Evolutionary conservation across 2,888 invertebrate genomes (phyloP).

Genomic region (Tuberolachnus salignus): DNA sequence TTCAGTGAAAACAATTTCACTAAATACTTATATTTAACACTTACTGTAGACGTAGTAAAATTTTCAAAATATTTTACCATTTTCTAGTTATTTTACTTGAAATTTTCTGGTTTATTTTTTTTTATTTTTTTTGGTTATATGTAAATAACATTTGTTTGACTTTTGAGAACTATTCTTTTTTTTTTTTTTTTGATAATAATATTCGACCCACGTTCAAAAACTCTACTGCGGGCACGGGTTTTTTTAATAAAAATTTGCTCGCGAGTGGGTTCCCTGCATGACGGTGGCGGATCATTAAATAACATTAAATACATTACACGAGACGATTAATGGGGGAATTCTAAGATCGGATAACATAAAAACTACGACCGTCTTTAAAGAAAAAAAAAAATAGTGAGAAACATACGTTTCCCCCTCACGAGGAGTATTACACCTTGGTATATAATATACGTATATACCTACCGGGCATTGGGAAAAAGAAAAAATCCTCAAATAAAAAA

Average conservation of each 20-base stretch:
- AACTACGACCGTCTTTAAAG: background rate
- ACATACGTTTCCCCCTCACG: background rate
- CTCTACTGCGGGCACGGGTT: background rate
- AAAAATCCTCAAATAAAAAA: background rate
- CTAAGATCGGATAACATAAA: slow-evolving; percentile 4
- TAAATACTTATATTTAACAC: too few species aligned
- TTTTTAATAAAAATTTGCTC: too few species aligned
- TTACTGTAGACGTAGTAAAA: too few species aligned
- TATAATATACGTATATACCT: background rate
- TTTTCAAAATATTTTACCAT: too few species aligned
- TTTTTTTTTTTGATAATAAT: too few species aligned
- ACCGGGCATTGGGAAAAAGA: background rate
- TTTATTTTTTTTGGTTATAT: too few species aligned
- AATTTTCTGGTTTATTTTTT: too few species aligned
- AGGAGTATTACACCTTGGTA: background rate
- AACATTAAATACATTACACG: background rate
- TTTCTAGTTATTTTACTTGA: too few species aligned
- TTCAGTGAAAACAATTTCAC: too few species aligned
- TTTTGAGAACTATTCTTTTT: too few species aligned
- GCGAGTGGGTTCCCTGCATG: background rate
- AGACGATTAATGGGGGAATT: slow-evolving; percentile 29
- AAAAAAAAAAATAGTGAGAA: background rate
- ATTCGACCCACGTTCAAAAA: too few species aligned
- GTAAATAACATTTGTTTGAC: too few species aligned
- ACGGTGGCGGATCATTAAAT: slow-evolving; percentile 4